Evolutionary conservation across 2,888 invertebrate species (phyloP), one percentile per base, ranked within the genome.

Genomic region (Melipona beecheii): DNA sequence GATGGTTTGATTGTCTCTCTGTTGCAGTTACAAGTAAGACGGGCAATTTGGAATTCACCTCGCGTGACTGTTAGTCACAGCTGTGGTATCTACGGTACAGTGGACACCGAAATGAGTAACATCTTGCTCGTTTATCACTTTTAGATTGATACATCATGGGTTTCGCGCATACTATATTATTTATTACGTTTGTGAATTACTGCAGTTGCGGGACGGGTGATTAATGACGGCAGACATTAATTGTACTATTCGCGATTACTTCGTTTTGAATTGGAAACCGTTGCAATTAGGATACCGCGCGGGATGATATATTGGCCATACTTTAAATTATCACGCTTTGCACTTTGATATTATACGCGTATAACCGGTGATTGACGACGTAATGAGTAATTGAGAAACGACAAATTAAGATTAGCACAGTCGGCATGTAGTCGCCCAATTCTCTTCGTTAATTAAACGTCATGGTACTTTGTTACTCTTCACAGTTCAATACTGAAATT

Each of bases 101-200:
- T 65, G 56, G 71, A 43, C 58, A 72, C 17, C 31, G 49, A 66
- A 72, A 60, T 68, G 72, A 81, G 80, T 52, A 81, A 60, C 81
- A 81, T 81, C 80, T 81, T 81, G 81, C 81, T 79, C 80, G 60
- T 81, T 81, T 72, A 79, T 81, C 81, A 81, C 72, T 60, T 81
- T 72, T 80, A 60, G 81, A 81, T 81, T 81, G 81, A 79, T 81
- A 72, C 81, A 80, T 66, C 65, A 60, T 49, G 66, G 72, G 60
- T 81, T 66, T 52, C 60, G 54, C 60, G 52, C 66, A 60, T 36
- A 49, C 66, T 43, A 17, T 60, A 56, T 70, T 56, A 70, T 54
- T 70, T 70, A 70, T 70, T 54, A n/a, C 54, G 66, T 36, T 52
- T 80, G 60, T 49, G 66, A 81, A 72, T 79, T 81, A 60, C 50